Conservation (phyloP, 2,888 invertebrate genomes). For the Strigamia crassipes region DNA sequence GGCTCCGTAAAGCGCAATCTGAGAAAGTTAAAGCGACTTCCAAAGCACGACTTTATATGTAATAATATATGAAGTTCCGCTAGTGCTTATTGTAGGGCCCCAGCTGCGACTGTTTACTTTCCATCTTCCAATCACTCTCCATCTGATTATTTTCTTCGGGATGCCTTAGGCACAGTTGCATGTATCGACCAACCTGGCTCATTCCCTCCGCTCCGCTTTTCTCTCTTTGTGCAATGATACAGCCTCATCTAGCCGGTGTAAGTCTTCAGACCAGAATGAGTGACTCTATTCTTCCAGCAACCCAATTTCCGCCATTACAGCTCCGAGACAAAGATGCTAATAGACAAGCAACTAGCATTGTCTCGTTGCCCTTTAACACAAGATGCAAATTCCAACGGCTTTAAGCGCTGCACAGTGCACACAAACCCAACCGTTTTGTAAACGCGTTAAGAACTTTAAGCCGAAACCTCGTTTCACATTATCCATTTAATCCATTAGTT, state of each 20-base stretch:
- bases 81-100: neutral
- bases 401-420: neutral
- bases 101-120: neutral
- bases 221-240: neutral
- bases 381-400: neutral
- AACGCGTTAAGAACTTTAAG: neutral
- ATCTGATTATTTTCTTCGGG: neutral
- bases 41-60: too few species aligned
- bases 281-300: neutral
- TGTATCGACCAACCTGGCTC: neutral
- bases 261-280: neutral
- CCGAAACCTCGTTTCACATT: too few species aligned
- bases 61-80: too few species aligned
- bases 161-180: neutral
- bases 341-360: neutral
- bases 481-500: neutral
- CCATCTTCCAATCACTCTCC: too few species aligned
- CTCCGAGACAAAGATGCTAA: neutral
- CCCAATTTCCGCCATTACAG: neutral
- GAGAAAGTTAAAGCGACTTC: too few species aligned
- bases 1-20: too few species aligned
- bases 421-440: neutral
- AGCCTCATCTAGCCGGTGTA: neutral
- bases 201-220: neutral
- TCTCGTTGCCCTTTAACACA: neutral